Percentiles rank a stretch among this genome's conserved stretches.
These are phyloP conservation scores for Sinella curviseta DNA, from an alignment of 1,140 invertebrate genomes.

Conservation along the genomic window DNA sequence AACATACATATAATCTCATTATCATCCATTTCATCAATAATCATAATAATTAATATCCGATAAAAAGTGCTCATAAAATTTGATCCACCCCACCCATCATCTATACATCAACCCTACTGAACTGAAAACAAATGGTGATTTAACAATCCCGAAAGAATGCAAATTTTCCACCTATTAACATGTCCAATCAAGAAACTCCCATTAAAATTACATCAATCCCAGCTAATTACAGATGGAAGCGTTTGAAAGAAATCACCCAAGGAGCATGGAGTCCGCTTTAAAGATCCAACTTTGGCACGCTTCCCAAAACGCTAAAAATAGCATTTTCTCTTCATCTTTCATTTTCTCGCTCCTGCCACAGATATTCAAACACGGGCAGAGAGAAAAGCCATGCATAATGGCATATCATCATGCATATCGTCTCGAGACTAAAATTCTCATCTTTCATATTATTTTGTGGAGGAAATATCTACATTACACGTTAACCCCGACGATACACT, in stretches of 20 bases:
- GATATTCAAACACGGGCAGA: too few species aligned
- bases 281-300: background rate
- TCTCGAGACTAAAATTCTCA: too few species aligned
- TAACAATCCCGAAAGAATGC: background rate
- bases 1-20: background rate
- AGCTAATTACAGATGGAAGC: background rate
- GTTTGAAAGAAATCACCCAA: background rate
- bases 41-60: conserved; percentile 43
- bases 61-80: background rate
- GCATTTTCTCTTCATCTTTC: too few species aligned
- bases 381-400: too few species aligned
- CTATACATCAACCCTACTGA: background rate
- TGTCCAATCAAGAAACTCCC: background rate
- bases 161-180: background rate
- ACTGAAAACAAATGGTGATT: background rate
- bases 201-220: background rate
- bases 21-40: background rate
- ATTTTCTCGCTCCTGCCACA: too few species aligned
- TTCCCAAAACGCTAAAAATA: background rate
- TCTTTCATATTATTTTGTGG: background rate
- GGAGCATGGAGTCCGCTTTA: background rate
- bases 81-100: too few species aligned
- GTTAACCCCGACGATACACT: too few species aligned
- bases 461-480: too few species aligned
- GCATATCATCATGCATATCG: too few species aligned